Base-by-base conservation (phyloP, 1,140 invertebrate species). In the Drosophila nasuta region DNA sequence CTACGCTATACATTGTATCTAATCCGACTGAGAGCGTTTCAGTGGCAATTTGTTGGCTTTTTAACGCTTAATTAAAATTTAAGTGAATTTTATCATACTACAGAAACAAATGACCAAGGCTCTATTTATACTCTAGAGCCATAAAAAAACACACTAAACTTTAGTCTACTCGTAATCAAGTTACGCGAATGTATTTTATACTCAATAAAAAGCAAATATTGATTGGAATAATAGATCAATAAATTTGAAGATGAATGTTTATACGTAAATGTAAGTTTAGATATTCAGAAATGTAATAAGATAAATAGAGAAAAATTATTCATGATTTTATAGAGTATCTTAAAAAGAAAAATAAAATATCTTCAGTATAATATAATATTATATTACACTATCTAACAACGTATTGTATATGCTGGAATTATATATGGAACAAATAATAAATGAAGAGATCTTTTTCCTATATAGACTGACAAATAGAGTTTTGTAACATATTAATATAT, bases 11-110 rank as follows among this genome's bases (percentile, higher is more conserved):
- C 10, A 38, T 38, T 38, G 35, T 60, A 51, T 63, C 46, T 38
- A 51, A 49, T 63, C 30, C 1, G 8, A 17, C 30, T 41, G 4
- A 13, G 46, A 64, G 69, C 48, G 73, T 56, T 80, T 57, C 57
- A 20, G 49, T 38, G 48, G 59, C 64, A 83, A 79, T 81, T 79
- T 72, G 62, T 66, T 58, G n/a, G 67, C 63, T 87, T 71, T 77
- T 82, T 76, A 79, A 51, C 65, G 72, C 76, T 79, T 79, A 82
- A 88, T 86, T 79, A 82, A 77, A 78, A 60, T 56, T 70, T 54
- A 73, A 82, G 72, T 83, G 65, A 38, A 79, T 74, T 79, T 59
- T 69, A 33, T 46, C 52, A 49, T 52, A 25, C 20, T 25, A 4
- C 3, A 46, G n/a, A 64, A 68, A 71, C 51, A 81, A 85, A 77